Evolutionary conservation across 2,797 vertebrate species (phyloP).

Genomic region (Mareca penelope): DNA sequence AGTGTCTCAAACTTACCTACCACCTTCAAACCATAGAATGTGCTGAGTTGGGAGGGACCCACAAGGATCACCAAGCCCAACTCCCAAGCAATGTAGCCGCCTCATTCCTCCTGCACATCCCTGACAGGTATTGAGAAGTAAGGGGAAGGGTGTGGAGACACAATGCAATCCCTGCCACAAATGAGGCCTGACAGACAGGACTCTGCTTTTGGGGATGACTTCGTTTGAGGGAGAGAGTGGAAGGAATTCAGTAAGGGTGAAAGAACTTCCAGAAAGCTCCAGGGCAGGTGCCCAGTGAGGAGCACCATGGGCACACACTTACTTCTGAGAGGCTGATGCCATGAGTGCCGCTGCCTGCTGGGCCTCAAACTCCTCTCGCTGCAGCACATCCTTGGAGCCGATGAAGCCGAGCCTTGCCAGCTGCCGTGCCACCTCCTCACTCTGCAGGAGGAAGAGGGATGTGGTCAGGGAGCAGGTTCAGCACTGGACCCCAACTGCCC

Average conservation of each 20-base stretch:
- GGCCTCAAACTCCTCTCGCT: slow-evolving; percentile 84
- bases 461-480: rapidly evolving
- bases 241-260: too few relatives aligned
- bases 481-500: background rate
- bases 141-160: too few relatives aligned
- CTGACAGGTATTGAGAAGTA: background rate
- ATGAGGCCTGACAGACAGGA: too few relatives aligned
- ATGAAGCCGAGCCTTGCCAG: slow-evolving; percentile 86
- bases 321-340: slow-evolving; percentile 78
- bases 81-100: background rate
- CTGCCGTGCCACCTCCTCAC: slow-evolving; percentile 82
- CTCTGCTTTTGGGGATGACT: rapidly evolving
- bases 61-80: background rate
- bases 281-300: too few relatives aligned
- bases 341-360: slow-evolving; percentile 77
- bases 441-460: slow-evolving; percentile 70
- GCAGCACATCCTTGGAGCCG: slow-evolving; percentile 81
- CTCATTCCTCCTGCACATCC: rapidly evolving
- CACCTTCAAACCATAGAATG: background rate
- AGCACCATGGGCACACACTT: slow-evolving; percentile 57
- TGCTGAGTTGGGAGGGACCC: background rate
- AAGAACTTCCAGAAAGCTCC: too few relatives aligned
- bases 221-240: too few relatives aligned
- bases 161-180: rapidly evolving
- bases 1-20: too few relatives aligned